Conservation (phyloP, 1,140 invertebrate genomes). For the Dinothrombium tinctorium region DNA sequence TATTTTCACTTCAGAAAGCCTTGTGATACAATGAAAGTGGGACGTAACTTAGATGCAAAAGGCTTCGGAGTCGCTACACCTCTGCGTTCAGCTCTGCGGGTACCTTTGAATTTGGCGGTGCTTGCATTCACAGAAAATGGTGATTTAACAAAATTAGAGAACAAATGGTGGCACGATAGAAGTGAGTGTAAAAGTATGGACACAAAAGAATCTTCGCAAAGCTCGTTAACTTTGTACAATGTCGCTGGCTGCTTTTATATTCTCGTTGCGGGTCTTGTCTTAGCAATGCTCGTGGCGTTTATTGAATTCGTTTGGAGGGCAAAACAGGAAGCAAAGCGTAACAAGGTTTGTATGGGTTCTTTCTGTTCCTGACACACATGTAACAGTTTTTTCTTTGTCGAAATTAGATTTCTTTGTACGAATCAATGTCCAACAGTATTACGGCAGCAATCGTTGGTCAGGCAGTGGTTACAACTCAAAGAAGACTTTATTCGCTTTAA, state of each 20-base stretch:
- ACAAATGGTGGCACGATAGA: conserved; percentile 72
- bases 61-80: conserved; percentile 26
- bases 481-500: too few relatives aligned
- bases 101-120: background rate
- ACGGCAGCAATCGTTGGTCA: too few relatives aligned
- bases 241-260: conserved; percentile 98
- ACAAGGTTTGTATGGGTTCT: background rate
- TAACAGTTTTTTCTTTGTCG: too few relatives aligned
- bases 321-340: background rate
- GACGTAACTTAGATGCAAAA: conserved; percentile 24
- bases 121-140: conserved; percentile 75
- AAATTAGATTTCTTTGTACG: too few relatives aligned
- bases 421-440: too few relatives aligned
- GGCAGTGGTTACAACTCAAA: too few relatives aligned
- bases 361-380: too few relatives aligned
- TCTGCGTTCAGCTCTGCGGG: conserved; percentile 18
- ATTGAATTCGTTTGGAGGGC: conserved; percentile 43
- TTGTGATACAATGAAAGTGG: conserved; percentile 34
- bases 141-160: conserved; percentile 62
- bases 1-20: too few relatives aligned
- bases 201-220: conserved; percentile 44
- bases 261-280: conserved; percentile 63
- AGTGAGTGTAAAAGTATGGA: conserved; percentile 31
- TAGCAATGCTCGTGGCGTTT: conserved; percentile 66
- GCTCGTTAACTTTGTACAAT: conserved; percentile 79